phyloP scores from a whole-genome alignment of 2,113 vertebrate genomes.

The Zingel zingel region DNA sequence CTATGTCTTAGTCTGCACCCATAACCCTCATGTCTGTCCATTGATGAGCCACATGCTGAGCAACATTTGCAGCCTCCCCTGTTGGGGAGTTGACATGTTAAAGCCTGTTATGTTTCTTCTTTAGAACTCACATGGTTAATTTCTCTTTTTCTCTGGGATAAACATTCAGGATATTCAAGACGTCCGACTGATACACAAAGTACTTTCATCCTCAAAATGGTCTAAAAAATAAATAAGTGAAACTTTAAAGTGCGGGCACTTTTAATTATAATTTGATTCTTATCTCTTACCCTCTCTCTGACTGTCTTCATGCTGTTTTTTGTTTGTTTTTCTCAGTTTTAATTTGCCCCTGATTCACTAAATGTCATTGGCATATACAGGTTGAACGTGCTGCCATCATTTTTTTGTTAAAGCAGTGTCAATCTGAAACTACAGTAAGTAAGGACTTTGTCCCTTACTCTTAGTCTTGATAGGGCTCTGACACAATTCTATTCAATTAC shows the following conservation, averaged over 20 bases:
- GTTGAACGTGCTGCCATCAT: neutral
- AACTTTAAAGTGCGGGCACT: neutral
- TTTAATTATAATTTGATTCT: neutral
- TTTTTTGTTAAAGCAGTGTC: neutral
- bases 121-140: neutral
- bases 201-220: neutral
- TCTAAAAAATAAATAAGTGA: neutral
- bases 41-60: conserved; percentile 10
- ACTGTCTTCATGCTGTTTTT: conserved; percentile 12
- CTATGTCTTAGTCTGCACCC: neutral
- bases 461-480: neutral
- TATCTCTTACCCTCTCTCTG: neutral
- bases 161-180: conserved; percentile 7
- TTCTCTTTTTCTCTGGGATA: conserved; percentile 1
- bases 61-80: conserved; percentile 1
- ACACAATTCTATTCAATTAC: no score
- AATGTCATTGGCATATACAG: neutral
- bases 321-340: neutral
- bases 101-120: conserved; percentile 4
- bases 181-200: neutral
- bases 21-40: neutral
- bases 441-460: neutral
- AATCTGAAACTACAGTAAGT: neutral
- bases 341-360: neutral
- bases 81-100: neutral